phyloP scores from a whole-genome alignment of 2,888 invertebrate genomes.

The Molorchus minor region DNA sequence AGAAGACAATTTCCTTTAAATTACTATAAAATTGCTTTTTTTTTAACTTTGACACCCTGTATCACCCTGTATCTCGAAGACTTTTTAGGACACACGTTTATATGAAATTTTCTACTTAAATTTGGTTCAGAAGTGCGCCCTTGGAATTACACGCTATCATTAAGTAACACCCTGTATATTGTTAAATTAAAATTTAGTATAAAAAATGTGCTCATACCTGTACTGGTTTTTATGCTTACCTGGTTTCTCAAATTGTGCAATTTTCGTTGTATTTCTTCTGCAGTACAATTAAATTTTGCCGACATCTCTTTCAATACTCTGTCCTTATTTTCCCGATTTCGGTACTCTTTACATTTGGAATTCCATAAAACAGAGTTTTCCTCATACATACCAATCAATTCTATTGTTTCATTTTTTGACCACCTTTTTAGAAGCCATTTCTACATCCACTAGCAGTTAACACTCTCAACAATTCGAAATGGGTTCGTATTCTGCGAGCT shows the following conservation, averaged over 20 bases:
- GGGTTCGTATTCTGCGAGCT: background rate
- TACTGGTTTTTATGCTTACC: too few species aligned
- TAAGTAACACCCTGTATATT: background rate
- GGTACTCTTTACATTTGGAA: background rate
- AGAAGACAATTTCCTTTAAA: too few species aligned
- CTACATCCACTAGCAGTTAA: background rate
- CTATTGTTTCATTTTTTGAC: background rate
- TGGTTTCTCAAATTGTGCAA: background rate
- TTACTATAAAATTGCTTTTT: too few species aligned
- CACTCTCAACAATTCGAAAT: background rate
- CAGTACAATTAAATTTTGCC: background rate
- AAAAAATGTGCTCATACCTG: background rate
- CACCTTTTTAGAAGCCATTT: too few species aligned
- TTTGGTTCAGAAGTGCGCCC: too few species aligned
- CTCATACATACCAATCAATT: background rate
- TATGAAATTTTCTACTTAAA: too few species aligned
- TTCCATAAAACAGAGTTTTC: background rate
- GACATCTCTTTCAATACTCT: background rate
- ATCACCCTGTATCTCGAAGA: too few species aligned
- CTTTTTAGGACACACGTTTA: too few species aligned
- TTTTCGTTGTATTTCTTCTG: background rate
- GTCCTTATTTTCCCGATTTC: background rate
- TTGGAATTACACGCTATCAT: background rate
- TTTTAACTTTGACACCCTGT: too few species aligned
- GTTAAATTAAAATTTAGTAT: background rate